Conservation (phyloP, 2,888 invertebrate species). For the Eupelmus urozonus region DNA sequence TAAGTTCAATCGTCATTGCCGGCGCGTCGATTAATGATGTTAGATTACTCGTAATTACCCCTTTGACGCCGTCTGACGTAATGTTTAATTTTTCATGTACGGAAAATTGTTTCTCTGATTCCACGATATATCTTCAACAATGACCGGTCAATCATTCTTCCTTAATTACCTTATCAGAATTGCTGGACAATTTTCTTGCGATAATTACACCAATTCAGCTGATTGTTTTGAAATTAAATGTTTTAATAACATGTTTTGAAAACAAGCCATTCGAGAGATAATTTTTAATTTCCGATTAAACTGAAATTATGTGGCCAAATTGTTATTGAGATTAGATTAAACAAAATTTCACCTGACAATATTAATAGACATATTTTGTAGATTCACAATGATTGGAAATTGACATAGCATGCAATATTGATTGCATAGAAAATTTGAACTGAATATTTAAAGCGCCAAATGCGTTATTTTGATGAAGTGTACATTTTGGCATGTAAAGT, state of each 20-base stretch:
- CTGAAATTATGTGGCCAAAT: too few species aligned
- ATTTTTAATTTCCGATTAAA: too few species aligned
- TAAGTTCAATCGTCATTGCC: constrained; percentile 31
- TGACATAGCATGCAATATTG: too few species aligned
- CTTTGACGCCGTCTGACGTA: constrained; percentile 43
- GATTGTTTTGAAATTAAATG: constrained; percentile 9
- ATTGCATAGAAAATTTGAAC: too few species aligned
- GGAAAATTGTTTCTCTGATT: constrained; percentile 43
- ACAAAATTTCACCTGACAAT: too few species aligned
- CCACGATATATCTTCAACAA: constrained; percentile 31
- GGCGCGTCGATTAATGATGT: constrained; percentile 32
- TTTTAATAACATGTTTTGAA: background rate
- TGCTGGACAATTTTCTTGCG: constrained; percentile 5
- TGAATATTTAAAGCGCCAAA: too few species aligned
- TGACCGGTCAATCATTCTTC: constrained; percentile 16
- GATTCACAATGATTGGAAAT: too few species aligned
- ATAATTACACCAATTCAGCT: constrained; percentile 11
- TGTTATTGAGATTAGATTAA: too few species aligned
- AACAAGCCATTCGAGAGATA: too few species aligned
- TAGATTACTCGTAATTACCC: constrained; percentile 46
- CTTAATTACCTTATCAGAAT: constrained; percentile 38
- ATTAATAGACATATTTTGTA: too few species aligned
- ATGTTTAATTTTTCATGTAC: constrained; percentile 26
- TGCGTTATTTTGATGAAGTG: too few species aligned
- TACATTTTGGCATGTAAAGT: too few species aligned